Conservation (phyloP, 2,797 vertebrate genomes). For the Eidolon dupreanum region DNA sequence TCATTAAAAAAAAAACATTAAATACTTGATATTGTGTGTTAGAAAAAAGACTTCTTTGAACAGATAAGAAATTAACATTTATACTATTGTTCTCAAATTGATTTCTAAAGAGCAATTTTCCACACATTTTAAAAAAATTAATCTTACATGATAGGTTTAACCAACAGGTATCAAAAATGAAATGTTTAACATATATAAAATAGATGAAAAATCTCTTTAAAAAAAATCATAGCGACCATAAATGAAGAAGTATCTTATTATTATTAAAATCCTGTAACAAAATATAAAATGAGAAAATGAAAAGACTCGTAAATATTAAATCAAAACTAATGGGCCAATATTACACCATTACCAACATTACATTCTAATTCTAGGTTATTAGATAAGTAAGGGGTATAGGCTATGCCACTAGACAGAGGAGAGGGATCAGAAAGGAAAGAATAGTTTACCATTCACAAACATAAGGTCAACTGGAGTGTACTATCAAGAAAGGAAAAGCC, state of each 20-base stretch:
- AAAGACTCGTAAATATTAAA: not conserved
- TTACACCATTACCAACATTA: not conserved
- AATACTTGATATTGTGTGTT: constrained; percentile 29
- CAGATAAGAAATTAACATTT: not conserved
- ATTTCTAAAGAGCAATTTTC: constrained; percentile 33
- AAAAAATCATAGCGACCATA: not conserved
- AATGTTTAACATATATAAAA: constrained; percentile 43
- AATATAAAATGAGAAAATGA: not conserved
- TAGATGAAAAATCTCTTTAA: not conserved
- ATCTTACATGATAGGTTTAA: not conserved
- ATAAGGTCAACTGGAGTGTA: not conserved
- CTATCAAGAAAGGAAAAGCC: not conserved
- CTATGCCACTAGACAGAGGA: not conserved
- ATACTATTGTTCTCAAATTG: not conserved
- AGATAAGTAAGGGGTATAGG: not conserved
- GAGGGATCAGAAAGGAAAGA: not conserved
- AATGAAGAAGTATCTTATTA: not conserved
- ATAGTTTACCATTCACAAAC: constrained; percentile 21
- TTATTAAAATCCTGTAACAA: not conserved
- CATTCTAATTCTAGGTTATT: not conserved
- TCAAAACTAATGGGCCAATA: not conserved
- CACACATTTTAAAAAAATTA: constrained; percentile 20
- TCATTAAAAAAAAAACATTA: constrained; percentile 17
- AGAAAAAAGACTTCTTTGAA: constrained; percentile 50
- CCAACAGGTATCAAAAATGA: constrained; percentile 12